phyloP scores from a whole-genome alignment of 2,888 invertebrate species.

The Diadegma fenestrale region DNA sequence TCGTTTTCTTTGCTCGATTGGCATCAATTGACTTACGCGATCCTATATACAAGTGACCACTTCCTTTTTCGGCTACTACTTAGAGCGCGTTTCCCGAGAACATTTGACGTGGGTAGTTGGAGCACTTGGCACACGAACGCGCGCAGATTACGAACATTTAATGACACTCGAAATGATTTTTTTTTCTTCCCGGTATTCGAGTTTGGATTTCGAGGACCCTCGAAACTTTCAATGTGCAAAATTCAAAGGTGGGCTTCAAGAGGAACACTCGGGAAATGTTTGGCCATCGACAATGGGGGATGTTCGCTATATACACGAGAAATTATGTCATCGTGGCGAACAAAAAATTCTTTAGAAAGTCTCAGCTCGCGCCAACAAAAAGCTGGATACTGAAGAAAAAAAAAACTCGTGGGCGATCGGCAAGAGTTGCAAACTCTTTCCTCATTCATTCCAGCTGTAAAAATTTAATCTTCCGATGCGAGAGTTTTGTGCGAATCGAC shows the following conservation, averaged over 20 bases:
- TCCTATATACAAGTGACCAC: slow-evolving; percentile 18
- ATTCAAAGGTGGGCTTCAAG: not conserved
- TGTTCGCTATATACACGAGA: slow-evolving; percentile 27
- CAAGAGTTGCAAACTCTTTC: not conserved
- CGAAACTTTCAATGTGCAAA: slow-evolving; percentile 22
- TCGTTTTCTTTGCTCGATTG: slow-evolving; percentile 25
- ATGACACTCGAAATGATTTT: slow-evolving; percentile 40
- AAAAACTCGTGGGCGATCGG: slow-evolving; percentile 9
- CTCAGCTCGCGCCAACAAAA: not conserved
- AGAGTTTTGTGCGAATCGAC: slow-evolving; percentile 3
- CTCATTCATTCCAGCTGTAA: slow-evolving; percentile 4
- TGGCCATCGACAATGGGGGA: slow-evolving; percentile 12
- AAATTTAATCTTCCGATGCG: slow-evolving; percentile 30
- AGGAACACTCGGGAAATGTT: slow-evolving; percentile 11
- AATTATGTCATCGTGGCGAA: slow-evolving; percentile 42
- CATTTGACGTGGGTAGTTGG: slow-evolving; percentile 46
- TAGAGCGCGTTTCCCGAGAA: slow-evolving; percentile 21
- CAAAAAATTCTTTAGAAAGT: slow-evolving; percentile 48
- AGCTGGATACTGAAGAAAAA: not conserved
- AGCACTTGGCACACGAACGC: slow-evolving; percentile 44
- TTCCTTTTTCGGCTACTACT: slow-evolving; percentile 28
- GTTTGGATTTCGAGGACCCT: slow-evolving; percentile 51
- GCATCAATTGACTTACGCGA: slow-evolving; percentile 36
- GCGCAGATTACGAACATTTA: slow-evolving; percentile 35
- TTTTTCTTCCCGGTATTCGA: slow-evolving; percentile 8